Evolutionary conservation across 2,888 invertebrate species (phyloP).

Genomic region (Fragum sueziense): DNA sequence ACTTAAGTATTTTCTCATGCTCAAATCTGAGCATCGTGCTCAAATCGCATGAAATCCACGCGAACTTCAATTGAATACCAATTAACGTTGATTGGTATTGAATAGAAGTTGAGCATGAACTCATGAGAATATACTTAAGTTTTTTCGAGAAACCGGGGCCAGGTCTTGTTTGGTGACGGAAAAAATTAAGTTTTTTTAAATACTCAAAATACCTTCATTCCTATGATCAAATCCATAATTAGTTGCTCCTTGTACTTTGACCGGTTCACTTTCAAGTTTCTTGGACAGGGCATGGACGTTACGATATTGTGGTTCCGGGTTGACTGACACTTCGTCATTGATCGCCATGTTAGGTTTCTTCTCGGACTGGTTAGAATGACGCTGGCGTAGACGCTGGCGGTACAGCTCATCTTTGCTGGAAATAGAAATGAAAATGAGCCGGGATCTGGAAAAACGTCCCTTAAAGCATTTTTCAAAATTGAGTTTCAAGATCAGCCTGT

Average conservation of each 20-base stretch:
- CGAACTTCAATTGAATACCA: too few species aligned
- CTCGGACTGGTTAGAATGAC: conserved; percentile 19
- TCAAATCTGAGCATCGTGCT: too few species aligned
- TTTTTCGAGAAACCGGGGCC: too few species aligned
- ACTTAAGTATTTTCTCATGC: too few species aligned
- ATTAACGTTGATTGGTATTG: too few species aligned
- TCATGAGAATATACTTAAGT: too few species aligned
- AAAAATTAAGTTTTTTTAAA: neutral
- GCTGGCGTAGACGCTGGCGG: conserved; percentile 31
- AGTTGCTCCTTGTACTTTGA: conserved; percentile 5
- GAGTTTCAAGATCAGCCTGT: too few species aligned
- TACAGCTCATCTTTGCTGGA: conserved; percentile 53
- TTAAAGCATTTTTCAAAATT: too few species aligned
- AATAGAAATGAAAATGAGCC: too few species aligned
- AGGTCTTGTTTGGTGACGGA: neutral
- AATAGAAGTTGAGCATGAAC: too few species aligned
- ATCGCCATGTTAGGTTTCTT: conserved; percentile 40
- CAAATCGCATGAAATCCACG: too few species aligned
- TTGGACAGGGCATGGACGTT: conserved; percentile 34
- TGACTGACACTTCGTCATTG: conserved; percentile 12
- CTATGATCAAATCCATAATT: conserved; percentile 2
- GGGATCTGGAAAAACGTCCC: too few species aligned
- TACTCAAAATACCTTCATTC: conserved; percentile 1
- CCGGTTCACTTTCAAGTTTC: conserved; percentile 9
- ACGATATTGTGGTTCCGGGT: conserved; percentile 34